Percentiles rank a stretch among this genome's conserved stretches.
These are phyloP conservation scores for Urophycis tenuis DNA, from an alignment of 2,797 vertebrate genomes.

Conservation along the genomic window DNA sequence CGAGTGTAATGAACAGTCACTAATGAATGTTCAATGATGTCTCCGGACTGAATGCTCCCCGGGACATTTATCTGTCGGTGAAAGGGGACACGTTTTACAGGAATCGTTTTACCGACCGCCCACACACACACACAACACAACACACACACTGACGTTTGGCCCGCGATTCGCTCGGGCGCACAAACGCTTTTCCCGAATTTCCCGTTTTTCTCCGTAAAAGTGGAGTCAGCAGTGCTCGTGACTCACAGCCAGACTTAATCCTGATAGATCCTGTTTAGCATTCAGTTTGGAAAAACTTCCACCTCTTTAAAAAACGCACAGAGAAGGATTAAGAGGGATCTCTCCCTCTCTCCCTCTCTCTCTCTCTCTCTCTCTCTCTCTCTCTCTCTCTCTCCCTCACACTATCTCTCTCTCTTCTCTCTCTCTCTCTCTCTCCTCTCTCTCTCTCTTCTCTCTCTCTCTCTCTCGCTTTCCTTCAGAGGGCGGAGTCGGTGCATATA, in stretches of 20 bases:
- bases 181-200: slow-evolving; percentile 22
- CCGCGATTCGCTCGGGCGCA: slow-evolving; percentile 21
- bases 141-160: slow-evolving; percentile 20
- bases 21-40: slow-evolving; percentile 66
- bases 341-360: slow-evolving; percentile 36
- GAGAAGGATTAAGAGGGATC: slow-evolving; percentile 52
- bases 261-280: slow-evolving; percentile 69
- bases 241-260: slow-evolving; percentile 64
- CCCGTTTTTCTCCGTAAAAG: slow-evolving; percentile 51
- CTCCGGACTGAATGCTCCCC: slow-evolving; percentile 31
- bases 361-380: slow-evolving; percentile 35
- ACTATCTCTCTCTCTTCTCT: slow-evolving; percentile 28
- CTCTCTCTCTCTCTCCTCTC: slow-evolving; percentile 22
- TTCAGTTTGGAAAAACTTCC: slow-evolving; percentile 56
- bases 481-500: slow-evolving; percentile 22
- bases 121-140: slow-evolving; percentile 17
- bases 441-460: slow-evolving; percentile 22
- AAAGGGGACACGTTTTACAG: background rate
- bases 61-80: slow-evolving; percentile 13
- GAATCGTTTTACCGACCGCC: background rate
- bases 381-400: no score
- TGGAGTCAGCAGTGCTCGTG: slow-evolving; percentile 59
- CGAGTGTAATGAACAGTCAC: slow-evolving; percentile 68
- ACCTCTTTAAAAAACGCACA: slow-evolving; percentile 64
- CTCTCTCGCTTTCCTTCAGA: slow-evolving; percentile 24